Conservation (phyloP, 2,113 vertebrate genomes). For the Taurulus bubalis region DNA sequence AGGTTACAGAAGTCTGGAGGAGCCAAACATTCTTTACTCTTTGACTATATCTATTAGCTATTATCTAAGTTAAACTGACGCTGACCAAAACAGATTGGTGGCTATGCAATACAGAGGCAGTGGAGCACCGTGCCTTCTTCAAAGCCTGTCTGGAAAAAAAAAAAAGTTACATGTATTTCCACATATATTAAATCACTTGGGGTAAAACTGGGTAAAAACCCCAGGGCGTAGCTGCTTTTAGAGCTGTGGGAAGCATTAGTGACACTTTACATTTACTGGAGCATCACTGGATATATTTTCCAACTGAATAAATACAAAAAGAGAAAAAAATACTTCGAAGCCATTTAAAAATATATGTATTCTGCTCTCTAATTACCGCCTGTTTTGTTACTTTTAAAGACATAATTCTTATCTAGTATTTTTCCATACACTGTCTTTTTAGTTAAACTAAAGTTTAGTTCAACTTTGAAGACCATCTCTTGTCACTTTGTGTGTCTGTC, state of each 20-base stretch:
- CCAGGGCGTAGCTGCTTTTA: constrained; percentile 25
- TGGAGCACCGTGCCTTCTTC: background rate
- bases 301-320: constrained; percentile 15
- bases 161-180: background rate
- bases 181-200: background rate
- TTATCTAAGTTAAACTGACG: background rate
- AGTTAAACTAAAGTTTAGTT: too few species aligned
- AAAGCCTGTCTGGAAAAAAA: background rate
- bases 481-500: background rate
- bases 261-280: constrained; percentile 30
- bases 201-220: constrained; percentile 24
- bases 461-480: too few species aligned
- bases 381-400: too few species aligned
- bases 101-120: background rate
- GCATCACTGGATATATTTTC: constrained; percentile 4
- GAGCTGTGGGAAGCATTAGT: constrained; percentile 5
- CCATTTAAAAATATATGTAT: background rate
- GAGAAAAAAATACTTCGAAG: background rate
- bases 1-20: background rate
- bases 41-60: background rate
- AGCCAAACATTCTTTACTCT: background rate
- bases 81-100: background rate
- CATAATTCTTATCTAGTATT: background rate
- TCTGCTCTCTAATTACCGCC: background rate
- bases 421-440: background rate